These are phyloP conservation scores for Smithornis capensis DNA, from an alignment of 2,113 vertebrate species.

Conservation along the genomic window DNA sequence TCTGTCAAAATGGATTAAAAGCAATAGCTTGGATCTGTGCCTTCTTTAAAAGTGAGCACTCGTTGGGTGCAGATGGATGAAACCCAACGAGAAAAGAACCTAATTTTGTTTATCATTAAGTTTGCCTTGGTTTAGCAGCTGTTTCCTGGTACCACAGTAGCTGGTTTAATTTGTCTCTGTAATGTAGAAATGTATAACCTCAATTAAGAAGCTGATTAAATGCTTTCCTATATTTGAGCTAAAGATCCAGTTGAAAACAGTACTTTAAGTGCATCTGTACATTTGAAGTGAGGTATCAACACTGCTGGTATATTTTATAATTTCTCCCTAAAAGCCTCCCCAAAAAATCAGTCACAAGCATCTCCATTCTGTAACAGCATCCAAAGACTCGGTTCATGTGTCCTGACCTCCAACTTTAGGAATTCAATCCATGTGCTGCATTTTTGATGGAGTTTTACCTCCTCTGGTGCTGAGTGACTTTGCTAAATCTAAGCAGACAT, in stretches of 20 bases:
- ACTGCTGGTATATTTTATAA: rapidly evolving
- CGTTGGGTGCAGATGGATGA: constrained; percentile 55
- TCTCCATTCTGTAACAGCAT: rapidly evolving
- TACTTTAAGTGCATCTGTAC: background rate
- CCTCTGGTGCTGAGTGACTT: background rate
- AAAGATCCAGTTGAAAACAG: background rate
- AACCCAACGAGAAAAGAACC: constrained; percentile 50
- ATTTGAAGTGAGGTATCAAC: background rate
- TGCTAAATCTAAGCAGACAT: background rate
- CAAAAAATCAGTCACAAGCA: background rate
- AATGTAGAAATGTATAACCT: constrained; percentile 22
- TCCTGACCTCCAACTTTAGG: background rate
- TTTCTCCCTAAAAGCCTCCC: background rate
- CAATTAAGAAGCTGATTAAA: constrained; percentile 63
- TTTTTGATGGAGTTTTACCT: background rate
- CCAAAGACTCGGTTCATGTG: rapidly evolving
- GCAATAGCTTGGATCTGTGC: background rate
- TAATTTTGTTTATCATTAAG: constrained; percentile 57
- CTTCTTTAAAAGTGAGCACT: constrained; percentile 38
- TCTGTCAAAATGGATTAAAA: constrained; percentile 33
- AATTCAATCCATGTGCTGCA: background rate
- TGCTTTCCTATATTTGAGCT: background rate
- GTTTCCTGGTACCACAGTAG: constrained; percentile 9
- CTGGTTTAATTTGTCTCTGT: constrained; percentile 37
- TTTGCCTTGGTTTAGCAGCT: constrained; percentile 39